phyloP scores from a whole-genome alignment of 53 echinoderm and acorn worm species.

The Holothuria scabra region DNA sequence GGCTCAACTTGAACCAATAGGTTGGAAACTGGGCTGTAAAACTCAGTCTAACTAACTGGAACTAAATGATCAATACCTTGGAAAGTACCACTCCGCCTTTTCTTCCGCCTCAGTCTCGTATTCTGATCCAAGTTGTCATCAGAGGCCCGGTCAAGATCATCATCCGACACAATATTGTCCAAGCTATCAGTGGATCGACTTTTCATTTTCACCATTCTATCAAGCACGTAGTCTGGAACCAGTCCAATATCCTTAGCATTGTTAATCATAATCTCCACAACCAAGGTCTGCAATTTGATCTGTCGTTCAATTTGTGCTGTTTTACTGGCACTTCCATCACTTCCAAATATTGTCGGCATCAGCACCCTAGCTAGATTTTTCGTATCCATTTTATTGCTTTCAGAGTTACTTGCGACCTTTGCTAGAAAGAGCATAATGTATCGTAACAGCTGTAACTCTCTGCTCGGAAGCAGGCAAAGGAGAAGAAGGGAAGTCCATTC shows the following conservation, averaged over 20 bases:
- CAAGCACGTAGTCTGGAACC: slow-evolving; percentile 78
- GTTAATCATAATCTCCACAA: slow-evolving; percentile 74
- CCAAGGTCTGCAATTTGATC: slow-evolving; percentile 64
- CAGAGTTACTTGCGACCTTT: slow-evolving; percentile 59
- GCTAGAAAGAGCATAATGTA: slow-evolving; percentile 81
- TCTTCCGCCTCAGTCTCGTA: slow-evolving; percentile 56
- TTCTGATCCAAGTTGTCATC: slow-evolving; percentile 72
- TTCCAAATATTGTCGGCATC: slow-evolving; percentile 81
- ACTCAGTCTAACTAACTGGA: too few relatives aligned
- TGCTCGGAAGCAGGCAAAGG: slow-evolving; percentile 72
- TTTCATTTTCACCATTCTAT: slow-evolving; percentile 64
- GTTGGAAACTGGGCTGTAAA: too few relatives aligned
- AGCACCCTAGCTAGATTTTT: slow-evolving; percentile 86
- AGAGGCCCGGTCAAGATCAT: slow-evolving; percentile 88
- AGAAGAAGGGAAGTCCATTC: slow-evolving; percentile 69
- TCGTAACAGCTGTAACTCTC: slow-evolving; percentile 68
- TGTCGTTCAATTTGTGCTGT: slow-evolving; percentile 70
- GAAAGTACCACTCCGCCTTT: slow-evolving; percentile 78
- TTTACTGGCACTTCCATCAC: slow-evolving; percentile 55
- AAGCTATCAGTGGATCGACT: slow-evolving; percentile 67
- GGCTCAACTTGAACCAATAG: too few relatives aligned
- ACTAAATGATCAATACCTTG: slow-evolving; percentile 58
- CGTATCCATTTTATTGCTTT: slow-evolving; percentile 88
- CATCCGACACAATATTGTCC: slow-evolving; percentile 89
- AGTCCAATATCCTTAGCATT: slow-evolving; percentile 79